Conservation (phyloP, 2,888 invertebrate species). For the Drosophila colorata region DNA sequence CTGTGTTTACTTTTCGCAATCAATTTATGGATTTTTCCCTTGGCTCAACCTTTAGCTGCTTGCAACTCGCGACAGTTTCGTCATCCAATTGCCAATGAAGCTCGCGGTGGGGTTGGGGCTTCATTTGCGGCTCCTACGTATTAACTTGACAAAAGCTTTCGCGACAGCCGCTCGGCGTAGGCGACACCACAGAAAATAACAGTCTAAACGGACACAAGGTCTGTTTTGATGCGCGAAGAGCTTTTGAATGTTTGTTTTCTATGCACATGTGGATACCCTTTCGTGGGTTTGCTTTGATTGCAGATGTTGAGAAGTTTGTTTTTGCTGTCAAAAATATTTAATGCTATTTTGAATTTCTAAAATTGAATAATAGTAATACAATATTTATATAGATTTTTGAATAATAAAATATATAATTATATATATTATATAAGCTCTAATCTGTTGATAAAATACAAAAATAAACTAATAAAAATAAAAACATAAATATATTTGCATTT, state of each 20-base stretch:
- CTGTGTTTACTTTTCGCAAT: constrained; percentile 56
- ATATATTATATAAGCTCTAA: no score
- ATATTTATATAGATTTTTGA: no score
- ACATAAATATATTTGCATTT: no score
- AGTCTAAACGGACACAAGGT: constrained; percentile 43
- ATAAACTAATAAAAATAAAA: no score
- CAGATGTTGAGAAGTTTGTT: no score
- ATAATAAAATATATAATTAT: no score
- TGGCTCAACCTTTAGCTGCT: constrained; percentile 24
- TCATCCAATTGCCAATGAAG: constrained; percentile 64
- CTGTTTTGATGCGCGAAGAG: constrained; percentile 59
- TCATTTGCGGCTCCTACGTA: constrained; percentile 49
- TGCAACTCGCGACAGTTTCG: constrained; percentile 65
- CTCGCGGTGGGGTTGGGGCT: constrained; percentile 30
- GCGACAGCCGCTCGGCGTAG: constrained; percentile 2
- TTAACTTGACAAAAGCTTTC: constrained; percentile 53
- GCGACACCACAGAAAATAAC: constrained; percentile 15
- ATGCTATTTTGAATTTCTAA: no score
- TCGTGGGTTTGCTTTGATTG: background rate
- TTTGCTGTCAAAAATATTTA: no score
- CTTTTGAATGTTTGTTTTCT: constrained; percentile 49
- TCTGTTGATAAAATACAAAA: no score
- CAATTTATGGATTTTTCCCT: constrained; percentile 74
- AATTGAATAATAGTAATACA: no score
- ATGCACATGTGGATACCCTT: background rate